Percentiles rank a stretch among this genome's conserved stretches.
Evolutionary conservation across 2,113 vertebrate species (phyloP).

Genomic region (Bombycilla garrulus): DNA sequence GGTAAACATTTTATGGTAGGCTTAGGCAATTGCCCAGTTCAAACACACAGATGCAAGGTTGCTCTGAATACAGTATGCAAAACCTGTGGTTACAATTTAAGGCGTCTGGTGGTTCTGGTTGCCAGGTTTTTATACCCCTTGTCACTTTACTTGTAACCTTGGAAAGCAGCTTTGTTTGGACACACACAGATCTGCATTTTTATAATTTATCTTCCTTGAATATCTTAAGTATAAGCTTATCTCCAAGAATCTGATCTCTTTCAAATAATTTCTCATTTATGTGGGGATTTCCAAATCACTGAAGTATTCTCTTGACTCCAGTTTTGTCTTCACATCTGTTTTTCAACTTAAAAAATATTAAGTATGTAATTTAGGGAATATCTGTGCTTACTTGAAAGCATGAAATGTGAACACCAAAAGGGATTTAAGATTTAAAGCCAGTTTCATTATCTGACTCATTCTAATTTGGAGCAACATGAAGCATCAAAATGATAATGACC

Average conservation of each 20-base stretch:
- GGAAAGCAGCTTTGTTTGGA: not conserved
- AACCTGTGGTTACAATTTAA: constrained; percentile 3
- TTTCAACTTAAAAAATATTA: not conserved
- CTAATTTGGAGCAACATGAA: not conserved
- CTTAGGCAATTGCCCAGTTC: constrained; percentile 19
- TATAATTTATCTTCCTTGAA: not conserved
- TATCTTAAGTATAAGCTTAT: not conserved
- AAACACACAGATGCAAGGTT: not conserved
- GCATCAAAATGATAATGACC: not conserved
- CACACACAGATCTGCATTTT: not conserved
- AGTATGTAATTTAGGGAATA: not conserved
- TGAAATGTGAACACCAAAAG: not conserved
- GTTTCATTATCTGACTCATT: not conserved
- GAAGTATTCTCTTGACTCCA: not conserved
- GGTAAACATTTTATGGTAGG: constrained; percentile 32
- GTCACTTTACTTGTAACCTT: not conserved
- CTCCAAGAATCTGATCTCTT: not conserved
- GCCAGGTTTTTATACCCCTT: constrained; percentile 4
- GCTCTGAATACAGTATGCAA: not conserved
- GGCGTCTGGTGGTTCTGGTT: constrained; percentile 40
- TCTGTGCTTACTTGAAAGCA: not conserved
- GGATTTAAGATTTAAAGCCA: not conserved
- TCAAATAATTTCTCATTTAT: not conserved
- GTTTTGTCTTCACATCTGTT: constrained; percentile 4
- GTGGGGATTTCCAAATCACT: not conserved